Conservation (phyloP, 2,797 vertebrate species). For the Spea hammondii region DNA sequence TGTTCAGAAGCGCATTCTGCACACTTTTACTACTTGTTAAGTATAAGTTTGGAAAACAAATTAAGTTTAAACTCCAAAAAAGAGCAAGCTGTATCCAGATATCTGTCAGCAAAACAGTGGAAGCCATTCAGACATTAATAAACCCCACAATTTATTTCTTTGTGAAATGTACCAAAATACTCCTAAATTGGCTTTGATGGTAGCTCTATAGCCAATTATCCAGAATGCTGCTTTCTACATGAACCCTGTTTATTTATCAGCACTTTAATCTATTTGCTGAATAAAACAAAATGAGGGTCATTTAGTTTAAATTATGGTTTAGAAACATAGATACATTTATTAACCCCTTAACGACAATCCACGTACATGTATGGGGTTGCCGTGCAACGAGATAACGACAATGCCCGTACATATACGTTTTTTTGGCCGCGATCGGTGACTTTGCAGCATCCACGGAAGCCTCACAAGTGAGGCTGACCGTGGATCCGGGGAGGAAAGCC, state of each 20-base stretch:
- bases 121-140: conserved; percentile 35
- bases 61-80: conserved; percentile 40
- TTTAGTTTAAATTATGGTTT: too few relatives aligned
- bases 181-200: conserved; percentile 1
- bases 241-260: too few relatives aligned
- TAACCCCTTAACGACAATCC: too few relatives aligned
- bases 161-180: conserved; percentile 4
- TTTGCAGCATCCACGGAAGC: too few relatives aligned
- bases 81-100: conserved; percentile 31
- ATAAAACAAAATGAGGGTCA: background rate
- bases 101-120: conserved; percentile 41
- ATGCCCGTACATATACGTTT: too few relatives aligned
- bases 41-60: conserved; percentile 51
- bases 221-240: background rate
- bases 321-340: too few relatives aligned
- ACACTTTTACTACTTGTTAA: conserved; percentile 55
- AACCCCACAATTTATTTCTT: conserved; percentile 14
- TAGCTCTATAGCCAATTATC: background rate
- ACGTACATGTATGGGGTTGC: too few relatives aligned
- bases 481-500: too few relatives aligned
- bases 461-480: too few relatives aligned
- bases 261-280: background rate
- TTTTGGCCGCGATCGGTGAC: too few relatives aligned
- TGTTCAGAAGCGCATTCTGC: conserved; percentile 47
- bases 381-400: too few relatives aligned